Evolutionary conservation across 1,140 invertebrate genomes (phyloP), one percentile per base, ranked within the genome.

Genomic region (Microplitis mediator): DNA sequence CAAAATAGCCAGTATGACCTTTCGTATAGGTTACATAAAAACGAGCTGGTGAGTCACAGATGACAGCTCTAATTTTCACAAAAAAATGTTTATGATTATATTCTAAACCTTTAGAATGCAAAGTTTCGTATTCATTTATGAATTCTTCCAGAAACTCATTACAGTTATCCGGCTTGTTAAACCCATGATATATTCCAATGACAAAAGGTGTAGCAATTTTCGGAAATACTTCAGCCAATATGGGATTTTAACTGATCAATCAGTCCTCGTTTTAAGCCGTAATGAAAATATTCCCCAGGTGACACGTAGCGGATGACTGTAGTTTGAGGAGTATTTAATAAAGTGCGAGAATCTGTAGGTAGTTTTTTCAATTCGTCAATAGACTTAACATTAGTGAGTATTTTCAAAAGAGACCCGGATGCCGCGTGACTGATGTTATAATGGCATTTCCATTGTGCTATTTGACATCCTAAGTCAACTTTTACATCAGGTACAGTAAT

Each of bases 141-240:
- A 80, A 80, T 34, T 74, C 69, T 39, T 60, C 16, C 8, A 81
- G 63, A 75, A 75, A 81, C 14, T 69, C 64, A 66, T 54, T 69
- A 36, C 58, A 69, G 67, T 23, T 45, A 54, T 36, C 2, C 9
- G 80, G 75, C 65, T 80, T 81, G 31, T 71, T 63, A 16, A 34
- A 13, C 16, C 77, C 75, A 74, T 76, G 78, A 71, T 81, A 78
- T 36, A 76, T 51, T 9, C 75, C 77, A 51, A 79, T 67, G 6
- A 74, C 51, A 56, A 74, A 69, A 23, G 64, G 66, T 34, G 35
- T 11, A 32, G n/a, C 9, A 34, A 81, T 31, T 54, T 54, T 31
- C 1, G 35, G 45, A 69, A 34, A 72, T 9, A 78, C 66, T 60
- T 63, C 6, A 3, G 56, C 74, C 58, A 80, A 56, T 61, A 80